phyloP scores from a whole-genome alignment of 2,113 vertebrate species.

The Eclectus roratus region DNA sequence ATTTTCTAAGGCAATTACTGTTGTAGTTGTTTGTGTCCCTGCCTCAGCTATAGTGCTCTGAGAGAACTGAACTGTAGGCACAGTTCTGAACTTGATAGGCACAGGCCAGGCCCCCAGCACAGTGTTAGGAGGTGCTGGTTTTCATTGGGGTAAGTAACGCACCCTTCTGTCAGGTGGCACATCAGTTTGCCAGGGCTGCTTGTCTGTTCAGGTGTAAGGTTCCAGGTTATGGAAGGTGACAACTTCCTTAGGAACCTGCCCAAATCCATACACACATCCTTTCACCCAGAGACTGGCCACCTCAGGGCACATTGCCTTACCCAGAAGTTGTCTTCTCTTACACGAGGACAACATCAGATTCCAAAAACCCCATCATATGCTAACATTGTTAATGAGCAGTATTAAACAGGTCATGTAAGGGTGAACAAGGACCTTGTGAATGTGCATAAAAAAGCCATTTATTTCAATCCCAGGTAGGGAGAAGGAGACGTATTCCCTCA shows the following conservation, averaged over 20 bases:
- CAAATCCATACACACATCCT: background rate
- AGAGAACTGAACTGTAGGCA: background rate
- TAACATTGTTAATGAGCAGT: background rate
- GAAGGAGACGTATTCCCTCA: background rate
- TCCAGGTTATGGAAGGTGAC: background rate
- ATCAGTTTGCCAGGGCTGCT: background rate
- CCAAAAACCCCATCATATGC: background rate
- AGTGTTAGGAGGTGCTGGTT: background rate
- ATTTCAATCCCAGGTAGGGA: background rate
- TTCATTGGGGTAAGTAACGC: background rate
- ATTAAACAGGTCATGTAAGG: background rate
- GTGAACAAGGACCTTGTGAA: background rate
- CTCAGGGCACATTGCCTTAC: background rate
- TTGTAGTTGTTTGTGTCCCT: background rate
- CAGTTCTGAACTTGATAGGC: background rate
- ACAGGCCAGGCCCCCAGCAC: background rate
- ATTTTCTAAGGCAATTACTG: background rate
- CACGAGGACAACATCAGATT: background rate
- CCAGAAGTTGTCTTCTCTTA: background rate
- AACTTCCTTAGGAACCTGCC: background rate
- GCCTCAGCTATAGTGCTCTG: background rate
- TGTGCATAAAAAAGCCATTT: background rate
- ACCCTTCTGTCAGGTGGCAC: background rate
- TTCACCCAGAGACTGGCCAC: background rate
- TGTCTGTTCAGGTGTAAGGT: background rate